Percentiles rank a stretch among this genome's conserved stretches.
These are phyloP conservation scores for Horisme vitalbata DNA, from an alignment of 2,888 invertebrate species.

Conservation along the genomic window DNA sequence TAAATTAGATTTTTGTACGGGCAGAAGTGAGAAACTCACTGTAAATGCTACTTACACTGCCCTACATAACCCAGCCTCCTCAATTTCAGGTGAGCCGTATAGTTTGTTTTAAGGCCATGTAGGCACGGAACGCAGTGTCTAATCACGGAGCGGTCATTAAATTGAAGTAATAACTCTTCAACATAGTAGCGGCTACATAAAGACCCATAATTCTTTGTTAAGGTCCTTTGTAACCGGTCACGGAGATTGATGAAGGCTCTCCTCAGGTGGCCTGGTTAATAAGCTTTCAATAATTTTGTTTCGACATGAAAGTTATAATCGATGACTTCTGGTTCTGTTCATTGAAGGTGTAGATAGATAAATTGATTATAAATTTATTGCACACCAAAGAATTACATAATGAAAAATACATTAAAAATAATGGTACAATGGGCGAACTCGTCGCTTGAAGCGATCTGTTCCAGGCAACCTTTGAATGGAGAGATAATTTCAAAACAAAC, in stretches of 20 bases:
- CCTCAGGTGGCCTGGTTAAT: conserved; percentile 78
- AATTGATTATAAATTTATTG: not conserved
- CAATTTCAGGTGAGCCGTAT: conserved; percentile 7
- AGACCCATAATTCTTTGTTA: conserved; percentile 75
- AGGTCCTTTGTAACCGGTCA: conserved; percentile 68
- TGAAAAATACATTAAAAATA: too few species aligned
- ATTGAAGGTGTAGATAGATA: conserved; percentile 25
- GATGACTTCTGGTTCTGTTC: conserved; percentile 52
- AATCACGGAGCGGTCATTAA: conserved; percentile 75
- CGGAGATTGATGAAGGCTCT: conserved; percentile 73
- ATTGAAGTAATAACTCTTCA: conserved; percentile 73
- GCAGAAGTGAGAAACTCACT: too few species aligned
- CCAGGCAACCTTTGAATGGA: too few species aligned
- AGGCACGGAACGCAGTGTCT: conserved; percentile 66
- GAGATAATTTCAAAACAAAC: too few species aligned
- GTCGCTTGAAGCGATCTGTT: too few species aligned
- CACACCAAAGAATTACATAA: not conserved
- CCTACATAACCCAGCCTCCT: conserved; percentile 8
- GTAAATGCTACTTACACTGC: too few species aligned
- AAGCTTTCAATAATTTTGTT: conserved; percentile 63
- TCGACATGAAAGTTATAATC: conserved; percentile 49
- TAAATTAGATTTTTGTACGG: too few species aligned
- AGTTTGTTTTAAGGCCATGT: conserved; percentile 57
- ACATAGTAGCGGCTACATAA: conserved; percentile 73
- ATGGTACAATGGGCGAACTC: too few species aligned